These are phyloP conservation scores for Ibidorhyncha struthersii DNA, from an alignment of 2,113 vertebrate genomes.

Conservation along the genomic window DNA sequence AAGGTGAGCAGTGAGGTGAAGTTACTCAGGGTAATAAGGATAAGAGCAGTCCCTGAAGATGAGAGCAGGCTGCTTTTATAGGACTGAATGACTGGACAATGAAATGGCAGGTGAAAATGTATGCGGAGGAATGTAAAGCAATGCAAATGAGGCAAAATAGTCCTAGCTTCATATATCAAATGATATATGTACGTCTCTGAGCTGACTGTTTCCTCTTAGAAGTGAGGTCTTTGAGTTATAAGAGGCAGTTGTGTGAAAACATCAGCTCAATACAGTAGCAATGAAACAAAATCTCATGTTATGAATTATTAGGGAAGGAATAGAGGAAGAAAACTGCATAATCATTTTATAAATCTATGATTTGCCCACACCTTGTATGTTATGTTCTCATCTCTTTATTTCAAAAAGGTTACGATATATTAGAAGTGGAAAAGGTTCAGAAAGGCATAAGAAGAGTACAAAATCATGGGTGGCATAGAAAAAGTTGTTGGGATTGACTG, in stretches of 20 bases:
- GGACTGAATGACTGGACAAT: background rate
- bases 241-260: background rate
- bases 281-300: background rate
- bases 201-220: background rate
- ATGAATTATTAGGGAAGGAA: background rate
- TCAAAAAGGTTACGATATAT: background rate
- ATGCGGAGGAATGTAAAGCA: slow-evolving; percentile 45
- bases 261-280: background rate
- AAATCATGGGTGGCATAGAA: background rate
- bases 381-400: background rate
- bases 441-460: background rate
- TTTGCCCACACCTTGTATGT: background rate
- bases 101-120: slow-evolving; percentile 25
- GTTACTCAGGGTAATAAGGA: background rate
- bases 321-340: background rate
- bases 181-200: background rate
- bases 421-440: background rate
- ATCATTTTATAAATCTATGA: background rate
- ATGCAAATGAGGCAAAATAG: slow-evolving; percentile 22
- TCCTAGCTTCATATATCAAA: background rate
- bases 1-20: background rate
- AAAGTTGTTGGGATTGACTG: background rate
- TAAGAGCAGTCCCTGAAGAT: background rate
- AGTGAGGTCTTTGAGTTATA: background rate
- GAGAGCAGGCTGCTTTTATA: background rate